These are phyloP conservation scores for Latrodectus hesperus DNA, from an alignment of 2,888 invertebrate species.

Conservation along the genomic window DNA sequence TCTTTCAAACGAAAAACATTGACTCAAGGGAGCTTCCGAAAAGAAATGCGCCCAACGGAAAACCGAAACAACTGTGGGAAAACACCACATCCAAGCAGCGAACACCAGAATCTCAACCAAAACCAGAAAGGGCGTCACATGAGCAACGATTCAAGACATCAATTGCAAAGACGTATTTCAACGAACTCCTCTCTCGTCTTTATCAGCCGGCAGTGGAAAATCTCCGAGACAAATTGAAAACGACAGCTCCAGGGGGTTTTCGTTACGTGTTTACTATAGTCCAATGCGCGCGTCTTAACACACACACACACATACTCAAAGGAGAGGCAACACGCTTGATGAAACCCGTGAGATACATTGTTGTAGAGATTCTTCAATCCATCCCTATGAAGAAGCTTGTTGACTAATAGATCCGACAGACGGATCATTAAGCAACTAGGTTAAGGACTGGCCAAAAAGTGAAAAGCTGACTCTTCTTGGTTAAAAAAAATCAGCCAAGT, in stretches of 20 bases:
- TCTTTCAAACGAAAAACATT: no score
- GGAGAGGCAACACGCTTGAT: not conserved
- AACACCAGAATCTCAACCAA: not conserved
- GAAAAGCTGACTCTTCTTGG: slow-evolving; percentile 53
- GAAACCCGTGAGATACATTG: not conserved
- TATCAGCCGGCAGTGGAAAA: not conserved
- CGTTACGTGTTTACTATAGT: not conserved
- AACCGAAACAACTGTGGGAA: no score
- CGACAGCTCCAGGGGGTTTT: not conserved
- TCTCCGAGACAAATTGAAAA: not conserved
- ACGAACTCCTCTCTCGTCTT: not conserved
- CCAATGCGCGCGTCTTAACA: not conserved
- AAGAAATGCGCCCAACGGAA: no score
- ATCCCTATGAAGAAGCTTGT: slow-evolving; percentile 2
- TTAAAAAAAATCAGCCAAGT: not conserved
- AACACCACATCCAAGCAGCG: not conserved
- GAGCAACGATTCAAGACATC: not conserved
- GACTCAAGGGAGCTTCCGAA: no score
- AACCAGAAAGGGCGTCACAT: not conserved
- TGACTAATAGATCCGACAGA: slow-evolving; percentile 60
- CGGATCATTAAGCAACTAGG: slow-evolving; percentile 63
- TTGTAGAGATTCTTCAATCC: not conserved
- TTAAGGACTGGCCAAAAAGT: slow-evolving; percentile 61
- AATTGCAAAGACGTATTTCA: not conserved
- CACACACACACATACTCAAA: not conserved